Percentiles rank a stretch among this genome's conserved stretches.
Evolutionary conservation across 2,113 vertebrate genomes (phyloP).

Genomic region (Cynocephalus volans): DNA sequence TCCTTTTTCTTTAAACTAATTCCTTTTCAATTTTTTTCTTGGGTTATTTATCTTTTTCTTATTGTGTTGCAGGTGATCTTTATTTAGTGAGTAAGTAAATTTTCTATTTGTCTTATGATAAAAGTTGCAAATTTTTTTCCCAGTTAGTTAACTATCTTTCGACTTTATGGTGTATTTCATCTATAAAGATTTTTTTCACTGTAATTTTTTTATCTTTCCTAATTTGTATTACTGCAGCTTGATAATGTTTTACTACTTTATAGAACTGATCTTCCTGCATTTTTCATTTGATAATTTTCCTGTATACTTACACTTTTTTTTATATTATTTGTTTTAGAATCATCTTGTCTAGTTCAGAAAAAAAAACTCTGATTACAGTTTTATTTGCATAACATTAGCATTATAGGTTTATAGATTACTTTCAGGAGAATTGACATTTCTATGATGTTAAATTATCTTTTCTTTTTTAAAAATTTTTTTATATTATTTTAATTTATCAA

Average conservation of each 20-base stretch:
- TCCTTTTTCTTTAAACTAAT: neutral
- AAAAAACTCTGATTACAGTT: neutral
- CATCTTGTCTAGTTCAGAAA: neutral
- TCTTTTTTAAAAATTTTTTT: neutral
- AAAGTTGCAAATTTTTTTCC: constrained; percentile 4
- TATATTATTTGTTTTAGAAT: constrained; percentile 13
- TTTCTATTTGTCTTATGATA: neutral
- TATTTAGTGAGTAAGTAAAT: constrained; percentile 53
- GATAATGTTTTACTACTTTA: constrained; percentile 11
- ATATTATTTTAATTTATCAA: no score
- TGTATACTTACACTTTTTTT: neutral
- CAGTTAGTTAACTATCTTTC: neutral
- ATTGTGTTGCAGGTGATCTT: neutral
- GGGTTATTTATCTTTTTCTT: neutral
- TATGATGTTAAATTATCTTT: neutral
- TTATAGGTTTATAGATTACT: neutral
- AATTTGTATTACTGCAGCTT: neutral
- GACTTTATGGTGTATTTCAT: neutral
- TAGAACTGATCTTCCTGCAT: neutral
- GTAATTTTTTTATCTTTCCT: neutral
- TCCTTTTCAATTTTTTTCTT: neutral
- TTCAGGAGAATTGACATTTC: constrained; percentile 22
- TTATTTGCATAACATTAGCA: neutral
- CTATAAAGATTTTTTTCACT: neutral
- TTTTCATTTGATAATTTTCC: constrained; percentile 23